A percentile compares a stretch with the other conserved stretches of the same genome.
phyloP scores from a whole-genome alignment of 2,888 invertebrate genomes.

The Aphrophora alni region DNA sequence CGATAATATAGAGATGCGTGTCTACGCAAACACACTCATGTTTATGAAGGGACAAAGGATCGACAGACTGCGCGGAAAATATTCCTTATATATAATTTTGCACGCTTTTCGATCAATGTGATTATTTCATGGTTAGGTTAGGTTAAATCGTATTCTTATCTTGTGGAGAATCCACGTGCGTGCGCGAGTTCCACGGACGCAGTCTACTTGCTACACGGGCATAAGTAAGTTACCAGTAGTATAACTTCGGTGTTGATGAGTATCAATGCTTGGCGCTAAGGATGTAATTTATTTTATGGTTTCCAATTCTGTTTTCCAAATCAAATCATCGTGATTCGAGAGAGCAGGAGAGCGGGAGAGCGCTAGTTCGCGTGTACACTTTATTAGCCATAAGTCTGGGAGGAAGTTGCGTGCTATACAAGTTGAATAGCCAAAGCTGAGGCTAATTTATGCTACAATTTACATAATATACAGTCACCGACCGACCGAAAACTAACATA shows the following conservation, averaged over 20 bases:
- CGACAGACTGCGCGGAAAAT: background rate
- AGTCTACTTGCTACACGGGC: background rate
- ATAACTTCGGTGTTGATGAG: background rate
- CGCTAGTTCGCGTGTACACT: conserved; percentile 14
- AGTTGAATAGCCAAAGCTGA: conserved; percentile 39
- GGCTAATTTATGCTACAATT: conserved; percentile 42
- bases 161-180: too few relatives aligned
- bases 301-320: background rate
- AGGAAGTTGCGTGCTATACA: conserved; percentile 35
- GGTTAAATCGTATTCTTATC: background rate
- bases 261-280: background rate
- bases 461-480: conserved; percentile 45
- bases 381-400: conserved; percentile 20
- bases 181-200: too few relatives aligned
- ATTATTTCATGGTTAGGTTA: background rate
- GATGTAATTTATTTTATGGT: conserved; percentile 2
- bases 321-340: background rate
- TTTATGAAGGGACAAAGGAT: too few relatives aligned
- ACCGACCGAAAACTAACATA: conserved; percentile 6
- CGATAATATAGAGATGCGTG: too few relatives aligned
- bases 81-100: background rate
- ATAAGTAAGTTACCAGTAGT: too few relatives aligned
- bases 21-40: too few relatives aligned
- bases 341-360: background rate
- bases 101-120: conserved; percentile 9